Percentiles rank a stretch among this genome's conserved stretches.
Evolutionary conservation across 1,140 invertebrate genomes (phyloP).

Genomic region (Pemphigus obesinymphae): DNA sequence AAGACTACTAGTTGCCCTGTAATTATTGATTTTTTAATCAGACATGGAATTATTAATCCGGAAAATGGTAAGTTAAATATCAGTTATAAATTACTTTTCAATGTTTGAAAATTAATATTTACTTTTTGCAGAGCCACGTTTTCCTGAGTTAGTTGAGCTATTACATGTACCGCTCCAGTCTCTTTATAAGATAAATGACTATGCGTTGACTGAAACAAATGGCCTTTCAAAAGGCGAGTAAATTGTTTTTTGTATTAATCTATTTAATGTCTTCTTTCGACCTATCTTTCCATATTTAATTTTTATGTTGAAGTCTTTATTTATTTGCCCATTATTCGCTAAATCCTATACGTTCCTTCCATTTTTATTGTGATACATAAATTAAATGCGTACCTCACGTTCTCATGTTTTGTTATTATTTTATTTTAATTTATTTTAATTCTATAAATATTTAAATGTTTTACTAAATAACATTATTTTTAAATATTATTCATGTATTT

Average conservation of each 20-base stretch:
- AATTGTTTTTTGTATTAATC: constrained; percentile 10
- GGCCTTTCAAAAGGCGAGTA: constrained; percentile 8
- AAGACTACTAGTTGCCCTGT: constrained; percentile 90
- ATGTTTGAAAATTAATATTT: neutral
- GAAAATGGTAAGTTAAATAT: constrained; percentile 68
- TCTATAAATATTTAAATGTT: neutral
- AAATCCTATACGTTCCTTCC: constrained; percentile 32
- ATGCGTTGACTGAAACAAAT: constrained; percentile 18
- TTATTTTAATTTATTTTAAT: constrained; percentile 12
- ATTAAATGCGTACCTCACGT: constrained; percentile 1
- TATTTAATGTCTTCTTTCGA: constrained; percentile 13
- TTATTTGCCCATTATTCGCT: constrained; percentile 10
- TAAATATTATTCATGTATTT: constrained; percentile 1
- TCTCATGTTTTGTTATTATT: constrained; percentile 18
- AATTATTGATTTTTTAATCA: constrained; percentile 83
- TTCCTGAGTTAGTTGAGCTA: constrained; percentile 75
- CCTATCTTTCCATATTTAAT: neutral
- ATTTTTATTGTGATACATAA: constrained; percentile 37
- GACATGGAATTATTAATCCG: constrained; percentile 80
- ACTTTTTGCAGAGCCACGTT: constrained; percentile 71
- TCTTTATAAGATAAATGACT: constrained; percentile 54
- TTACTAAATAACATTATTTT: neutral
- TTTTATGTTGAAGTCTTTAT: neutral
- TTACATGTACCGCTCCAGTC: constrained; percentile 79
- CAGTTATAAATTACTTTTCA: neutral